phyloP scores from a whole-genome alignment of 2,888 invertebrate genomes.

The Clanis bilineata region DNA sequence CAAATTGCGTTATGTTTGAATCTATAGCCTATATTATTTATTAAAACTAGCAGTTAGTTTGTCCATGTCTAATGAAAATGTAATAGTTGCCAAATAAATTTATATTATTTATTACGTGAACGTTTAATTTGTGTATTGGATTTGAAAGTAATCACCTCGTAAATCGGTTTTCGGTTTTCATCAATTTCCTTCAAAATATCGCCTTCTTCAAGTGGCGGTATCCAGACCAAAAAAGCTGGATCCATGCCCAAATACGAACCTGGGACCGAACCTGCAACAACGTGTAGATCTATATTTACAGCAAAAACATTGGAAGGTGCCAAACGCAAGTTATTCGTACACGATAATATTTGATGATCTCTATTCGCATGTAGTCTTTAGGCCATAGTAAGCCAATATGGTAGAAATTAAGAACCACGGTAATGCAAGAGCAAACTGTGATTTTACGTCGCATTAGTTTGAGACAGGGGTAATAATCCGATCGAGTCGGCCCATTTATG shows the following conservation, averaged over 20 bases:
- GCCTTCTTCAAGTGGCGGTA: slow-evolving; percentile 89
- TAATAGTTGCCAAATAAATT: background rate
- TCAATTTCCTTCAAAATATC: slow-evolving; percentile 84
- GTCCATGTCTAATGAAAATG: too few species aligned
- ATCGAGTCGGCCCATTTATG: too few species aligned
- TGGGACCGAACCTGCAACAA: slow-evolving; percentile 86
- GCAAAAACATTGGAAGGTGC: background rate
- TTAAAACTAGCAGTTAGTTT: too few species aligned
- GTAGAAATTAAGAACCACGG: too few species aligned
- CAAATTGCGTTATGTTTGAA: too few species aligned
- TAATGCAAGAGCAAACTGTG: too few species aligned
- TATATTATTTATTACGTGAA: background rate
- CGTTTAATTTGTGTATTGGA: background rate
- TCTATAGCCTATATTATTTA: too few species aligned
- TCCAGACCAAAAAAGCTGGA: slow-evolving; percentile 93
- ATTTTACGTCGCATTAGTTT: too few species aligned
- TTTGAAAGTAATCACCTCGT: slow-evolving; percentile 53
- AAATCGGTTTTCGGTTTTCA: slow-evolving; percentile 69
- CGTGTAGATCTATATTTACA: slow-evolving; percentile 24
- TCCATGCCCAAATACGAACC: slow-evolving; percentile 95
- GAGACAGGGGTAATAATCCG: too few species aligned
- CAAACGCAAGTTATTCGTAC: background rate
- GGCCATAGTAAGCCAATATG: too few species aligned
- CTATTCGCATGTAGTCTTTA: too few species aligned
- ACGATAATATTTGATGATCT: too few species aligned